These are phyloP conservation scores for Aporophyla lueneburgensis DNA, from an alignment of 2,888 invertebrate species.

Conservation along the genomic window DNA sequence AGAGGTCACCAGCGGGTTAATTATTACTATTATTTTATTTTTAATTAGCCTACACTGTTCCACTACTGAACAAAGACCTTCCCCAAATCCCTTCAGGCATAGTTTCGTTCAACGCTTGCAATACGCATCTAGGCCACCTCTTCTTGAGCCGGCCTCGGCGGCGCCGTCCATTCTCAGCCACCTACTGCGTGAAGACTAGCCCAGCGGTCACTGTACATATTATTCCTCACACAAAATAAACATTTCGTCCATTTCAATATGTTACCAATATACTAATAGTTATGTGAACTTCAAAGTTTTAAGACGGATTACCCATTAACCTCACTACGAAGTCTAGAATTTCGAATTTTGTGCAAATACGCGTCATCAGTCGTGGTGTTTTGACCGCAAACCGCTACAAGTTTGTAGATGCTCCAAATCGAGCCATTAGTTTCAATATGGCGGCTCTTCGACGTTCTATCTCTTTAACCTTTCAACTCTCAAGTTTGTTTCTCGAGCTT, in stretches of 20 bases:
- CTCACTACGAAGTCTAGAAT: conserved; percentile 12
- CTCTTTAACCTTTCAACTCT: conserved; percentile 38
- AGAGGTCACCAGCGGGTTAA: too few species aligned
- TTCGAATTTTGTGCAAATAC: conserved; percentile 46
- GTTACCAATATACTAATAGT: background rate
- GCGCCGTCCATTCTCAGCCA: too few species aligned
- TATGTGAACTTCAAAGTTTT: conserved; percentile 5
- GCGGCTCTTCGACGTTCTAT: conserved; percentile 40
- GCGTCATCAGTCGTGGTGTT: conserved; percentile 34
- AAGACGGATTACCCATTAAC: conserved; percentile 3
- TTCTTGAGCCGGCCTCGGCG: too few species aligned
- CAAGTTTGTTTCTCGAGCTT: conserved; percentile 32
- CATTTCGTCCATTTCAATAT: background rate
- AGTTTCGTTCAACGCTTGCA: too few species aligned
- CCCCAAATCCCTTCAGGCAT: too few species aligned
- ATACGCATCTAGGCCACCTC: too few species aligned
- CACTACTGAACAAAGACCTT: too few species aligned
- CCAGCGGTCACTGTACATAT: too few species aligned
- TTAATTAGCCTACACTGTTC: too few species aligned
- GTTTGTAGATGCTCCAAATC: conserved; percentile 52
- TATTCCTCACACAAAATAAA: background rate
- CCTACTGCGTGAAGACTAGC: too few species aligned
- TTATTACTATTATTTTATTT: too few species aligned
- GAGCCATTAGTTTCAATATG: conserved; percentile 57
- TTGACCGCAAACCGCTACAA: conserved; percentile 47